A percentile compares a stretch with the other conserved stretches of the same genome.
Conservation (phyloP, 1,140 invertebrate genomes). For the Penaeus indicus region DNA sequence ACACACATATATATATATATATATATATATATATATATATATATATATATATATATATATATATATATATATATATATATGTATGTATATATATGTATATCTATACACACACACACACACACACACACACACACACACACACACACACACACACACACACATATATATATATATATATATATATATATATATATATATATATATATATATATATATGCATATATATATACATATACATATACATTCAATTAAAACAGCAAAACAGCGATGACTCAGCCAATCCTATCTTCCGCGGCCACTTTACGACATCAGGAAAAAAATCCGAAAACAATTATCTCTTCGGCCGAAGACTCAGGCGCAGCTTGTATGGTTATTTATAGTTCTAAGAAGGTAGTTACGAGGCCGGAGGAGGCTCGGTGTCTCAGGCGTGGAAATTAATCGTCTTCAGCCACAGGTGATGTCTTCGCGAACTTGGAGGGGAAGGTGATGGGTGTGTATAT, state of each 20-base stretch:
- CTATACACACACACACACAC: not conserved
- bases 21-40: not conserved
- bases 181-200: slow-evolving; percentile 14
- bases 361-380: too few species aligned
- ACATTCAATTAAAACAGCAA: too few species aligned
- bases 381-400: too few species aligned
- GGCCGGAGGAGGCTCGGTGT: too few species aligned
- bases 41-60: not conserved
- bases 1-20: not conserved
- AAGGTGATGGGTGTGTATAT: too few species aligned
- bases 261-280: not conserved
- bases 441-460: too few species aligned
- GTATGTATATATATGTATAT: too few species aligned
- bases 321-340: not conserved
- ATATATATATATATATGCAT: slow-evolving; percentile 14
- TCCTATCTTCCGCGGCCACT: not conserved
- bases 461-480: too few species aligned
- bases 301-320: not conserved
- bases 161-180: slow-evolving; percentile 14
- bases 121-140: slow-evolving; percentile 10
- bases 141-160: slow-evolving; percentile 5
- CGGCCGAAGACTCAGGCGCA: too few species aligned
- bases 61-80: not conserved
- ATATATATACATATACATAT: slow-evolving; percentile 14
- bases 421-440: too few species aligned